Conservation (phyloP, 2,888 invertebrate species). For the Syrphus vitripennis region DNA sequence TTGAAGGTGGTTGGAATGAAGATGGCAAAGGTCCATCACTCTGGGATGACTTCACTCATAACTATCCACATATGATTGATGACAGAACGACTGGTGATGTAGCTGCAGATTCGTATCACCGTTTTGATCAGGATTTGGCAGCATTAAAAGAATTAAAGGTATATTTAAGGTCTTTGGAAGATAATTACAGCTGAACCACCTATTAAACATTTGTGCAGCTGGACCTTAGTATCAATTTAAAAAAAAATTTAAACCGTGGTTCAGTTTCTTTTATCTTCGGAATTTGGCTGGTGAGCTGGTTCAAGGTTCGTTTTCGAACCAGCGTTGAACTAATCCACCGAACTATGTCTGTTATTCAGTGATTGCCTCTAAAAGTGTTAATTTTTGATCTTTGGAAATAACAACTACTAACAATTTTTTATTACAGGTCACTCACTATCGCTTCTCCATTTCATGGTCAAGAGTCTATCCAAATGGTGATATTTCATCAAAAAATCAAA, state of each 20-base stretch:
- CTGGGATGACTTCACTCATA: slow-evolving; percentile 72
- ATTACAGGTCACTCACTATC: slow-evolving; percentile 80
- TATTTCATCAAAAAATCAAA: slow-evolving; percentile 79
- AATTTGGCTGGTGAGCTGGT: no score
- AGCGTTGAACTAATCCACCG: no score
- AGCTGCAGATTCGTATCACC: slow-evolving; percentile 84
- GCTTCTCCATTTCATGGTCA: slow-evolving; percentile 85
- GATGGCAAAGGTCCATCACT: slow-evolving; percentile 81
- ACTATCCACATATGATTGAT: slow-evolving; percentile 78
- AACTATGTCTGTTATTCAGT: no score
- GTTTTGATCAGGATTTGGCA: slow-evolving; percentile 83
- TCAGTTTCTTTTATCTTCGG: no score
- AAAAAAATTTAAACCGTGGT: no score
- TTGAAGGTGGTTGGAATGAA: slow-evolving; percentile 75
- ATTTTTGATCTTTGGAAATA: no score
- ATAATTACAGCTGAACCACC: no score
- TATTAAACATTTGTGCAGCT: no score
- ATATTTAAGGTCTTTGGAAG: not conserved
- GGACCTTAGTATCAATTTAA: no score
- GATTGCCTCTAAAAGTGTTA: no score
- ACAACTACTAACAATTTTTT: no score
- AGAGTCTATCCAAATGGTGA: slow-evolving; percentile 84
- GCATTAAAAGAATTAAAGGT: slow-evolving; percentile 83
- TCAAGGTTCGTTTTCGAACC: no score
- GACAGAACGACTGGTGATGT: slow-evolving; percentile 83